Evolutionary conservation across 2,113 vertebrate genomes (phyloP).

Genomic region (Protomyctophum bolini): DNA sequence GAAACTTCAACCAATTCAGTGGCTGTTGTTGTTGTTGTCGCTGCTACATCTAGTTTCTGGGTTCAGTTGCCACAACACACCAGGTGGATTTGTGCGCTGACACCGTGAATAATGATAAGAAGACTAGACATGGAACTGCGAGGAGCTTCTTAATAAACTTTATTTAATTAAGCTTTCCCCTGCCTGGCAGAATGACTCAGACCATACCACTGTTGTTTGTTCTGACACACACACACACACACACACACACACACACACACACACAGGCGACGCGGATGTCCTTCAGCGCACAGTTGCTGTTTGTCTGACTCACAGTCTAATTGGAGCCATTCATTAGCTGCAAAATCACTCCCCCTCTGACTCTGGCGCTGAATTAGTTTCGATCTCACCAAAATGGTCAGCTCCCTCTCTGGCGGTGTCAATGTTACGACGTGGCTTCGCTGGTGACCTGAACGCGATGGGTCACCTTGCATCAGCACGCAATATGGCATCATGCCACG

Average conservation of each 20-base stretch:
- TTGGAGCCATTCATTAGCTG: slow-evolving; percentile 20
- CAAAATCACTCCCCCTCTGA: background rate
- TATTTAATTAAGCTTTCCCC: background rate
- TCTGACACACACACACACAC: background rate
- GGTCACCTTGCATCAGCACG: background rate
- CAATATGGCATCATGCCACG: background rate
- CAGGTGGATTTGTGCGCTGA: background rate
- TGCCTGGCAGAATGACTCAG: background rate
- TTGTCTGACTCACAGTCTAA: slow-evolving; percentile 8
- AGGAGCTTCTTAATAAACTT: background rate
- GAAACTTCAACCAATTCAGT: background rate
- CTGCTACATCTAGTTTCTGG: background rate
- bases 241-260: background rate
- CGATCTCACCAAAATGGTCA: slow-evolving; percentile 4
- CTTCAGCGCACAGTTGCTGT: background rate
- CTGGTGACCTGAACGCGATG: background rate
- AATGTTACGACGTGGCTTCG: background rate
- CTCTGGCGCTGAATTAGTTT: slow-evolving; percentile 9
- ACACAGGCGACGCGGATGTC: background rate
- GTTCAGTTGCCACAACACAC: background rate
- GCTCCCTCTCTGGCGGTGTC: background rate
- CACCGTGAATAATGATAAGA: background rate
- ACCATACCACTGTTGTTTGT: background rate
- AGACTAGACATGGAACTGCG: background rate
- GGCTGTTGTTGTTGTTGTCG: background rate